These are phyloP conservation scores for Paralvinella palmiformis DNA, from an alignment of 1,140 invertebrate genomes.

Conservation along the genomic window DNA sequence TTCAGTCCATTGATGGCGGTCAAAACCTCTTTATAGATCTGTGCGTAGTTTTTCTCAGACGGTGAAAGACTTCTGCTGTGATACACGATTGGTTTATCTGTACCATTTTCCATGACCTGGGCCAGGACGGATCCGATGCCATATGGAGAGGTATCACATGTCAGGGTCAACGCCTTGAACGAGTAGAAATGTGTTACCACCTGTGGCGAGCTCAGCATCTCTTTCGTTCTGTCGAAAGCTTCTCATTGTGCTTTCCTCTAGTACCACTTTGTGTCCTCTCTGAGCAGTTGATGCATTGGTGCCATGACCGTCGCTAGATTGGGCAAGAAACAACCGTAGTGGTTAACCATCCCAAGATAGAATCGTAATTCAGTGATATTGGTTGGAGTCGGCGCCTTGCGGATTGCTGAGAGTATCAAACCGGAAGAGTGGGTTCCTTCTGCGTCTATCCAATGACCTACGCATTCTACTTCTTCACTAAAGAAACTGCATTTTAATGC, in stretches of 20 bases:
- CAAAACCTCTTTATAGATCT: slow-evolving; percentile 11
- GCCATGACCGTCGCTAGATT: not conserved
- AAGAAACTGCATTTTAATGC: slow-evolving; percentile 9
- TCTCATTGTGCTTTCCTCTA: slow-evolving; percentile 7
- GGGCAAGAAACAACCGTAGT: slow-evolving; percentile 12
- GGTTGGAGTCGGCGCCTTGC: not conserved
- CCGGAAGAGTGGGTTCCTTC: not conserved
- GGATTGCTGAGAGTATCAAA: not conserved
- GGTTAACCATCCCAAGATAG: not conserved
- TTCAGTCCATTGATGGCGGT: not conserved
- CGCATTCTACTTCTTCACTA: slow-evolving; percentile 9
- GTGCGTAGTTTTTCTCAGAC: slow-evolving; percentile 5
- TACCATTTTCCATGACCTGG: too few species aligned
- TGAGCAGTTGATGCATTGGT: not conserved
- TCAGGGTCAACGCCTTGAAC: slow-evolving; percentile 3
- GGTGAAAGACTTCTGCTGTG: not conserved
- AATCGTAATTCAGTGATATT: slow-evolving; percentile 3
- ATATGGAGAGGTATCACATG: slow-evolving; percentile 6
- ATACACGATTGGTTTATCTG: slow-evolving; percentile 1
- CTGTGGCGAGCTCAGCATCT: not conserved
- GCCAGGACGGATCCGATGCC: slow-evolving; percentile 5
- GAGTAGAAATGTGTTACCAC: not conserved
- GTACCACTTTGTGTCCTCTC: not conserved
- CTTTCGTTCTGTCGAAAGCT: not conserved
- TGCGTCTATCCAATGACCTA: slow-evolving; percentile 4